These are phyloP conservation scores for Oxygymnocypris stewartii DNA, from an alignment of 2,113 vertebrate genomes.

Conservation along the genomic window DNA sequence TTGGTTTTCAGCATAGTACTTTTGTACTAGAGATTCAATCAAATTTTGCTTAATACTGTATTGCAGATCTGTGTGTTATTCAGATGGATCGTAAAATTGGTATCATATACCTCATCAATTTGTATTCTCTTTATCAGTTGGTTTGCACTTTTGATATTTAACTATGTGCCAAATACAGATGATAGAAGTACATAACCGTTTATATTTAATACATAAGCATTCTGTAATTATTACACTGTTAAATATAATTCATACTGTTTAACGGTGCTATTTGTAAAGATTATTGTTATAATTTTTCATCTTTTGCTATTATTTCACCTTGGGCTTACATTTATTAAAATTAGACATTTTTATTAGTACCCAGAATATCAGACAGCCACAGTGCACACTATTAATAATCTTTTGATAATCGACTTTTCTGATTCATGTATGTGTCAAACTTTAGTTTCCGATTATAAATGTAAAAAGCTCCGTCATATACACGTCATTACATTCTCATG, in stretches of 20 bases:
- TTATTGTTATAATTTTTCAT: constrained; percentile 40
- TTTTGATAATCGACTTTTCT: background rate
- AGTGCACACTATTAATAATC: background rate
- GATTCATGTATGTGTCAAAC: background rate
- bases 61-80: constrained; percentile 36
- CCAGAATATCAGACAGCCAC: background rate
- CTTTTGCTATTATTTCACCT: constrained; percentile 29
- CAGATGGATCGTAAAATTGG: constrained; percentile 44
- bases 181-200: constrained; percentile 29
- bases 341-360: background rate
- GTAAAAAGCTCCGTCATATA: background rate
- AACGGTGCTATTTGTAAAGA: constrained; percentile 67
- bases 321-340: background rate
- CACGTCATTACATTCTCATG: constrained; percentile 25
- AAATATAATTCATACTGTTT: constrained; percentile 16
- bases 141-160: constrained; percentile 71
- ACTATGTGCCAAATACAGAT: constrained; percentile 27
- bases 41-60: background rate
- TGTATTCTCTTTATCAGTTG: constrained; percentile 58
- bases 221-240: constrained; percentile 15
- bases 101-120: constrained; percentile 72
- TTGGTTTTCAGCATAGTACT: background rate
- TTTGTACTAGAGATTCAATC: background rate
- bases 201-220: constrained; percentile 50
- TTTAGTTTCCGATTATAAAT: background rate